phyloP scores from a whole-genome alignment of 1,140 invertebrate species.

The Lasioglossum baleicum region DNA sequence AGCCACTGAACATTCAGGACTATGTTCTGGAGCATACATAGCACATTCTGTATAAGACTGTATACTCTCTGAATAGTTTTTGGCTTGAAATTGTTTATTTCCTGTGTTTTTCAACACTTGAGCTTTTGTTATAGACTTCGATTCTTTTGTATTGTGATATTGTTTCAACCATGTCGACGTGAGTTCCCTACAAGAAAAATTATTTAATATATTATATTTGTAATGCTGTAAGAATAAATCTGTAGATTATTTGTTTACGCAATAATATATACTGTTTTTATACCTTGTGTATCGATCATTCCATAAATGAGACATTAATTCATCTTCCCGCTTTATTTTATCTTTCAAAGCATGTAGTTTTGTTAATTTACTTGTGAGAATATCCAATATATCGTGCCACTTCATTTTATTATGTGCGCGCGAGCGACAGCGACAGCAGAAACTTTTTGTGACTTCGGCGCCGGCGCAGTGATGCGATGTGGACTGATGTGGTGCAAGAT shows the following conservation, averaged over 20 bases:
- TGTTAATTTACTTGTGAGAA: conserved; percentile 31
- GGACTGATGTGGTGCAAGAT: too few species aligned
- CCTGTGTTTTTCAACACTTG: conserved; percentile 67
- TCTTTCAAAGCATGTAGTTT: not conserved
- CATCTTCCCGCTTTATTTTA: conserved; percentile 50
- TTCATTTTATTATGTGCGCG: conserved; percentile 42
- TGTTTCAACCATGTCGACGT: conserved; percentile 64
- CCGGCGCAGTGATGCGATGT: too few species aligned
- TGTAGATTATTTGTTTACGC: conserved; percentile 9
- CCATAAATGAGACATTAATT: conserved; percentile 60
- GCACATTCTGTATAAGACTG: conserved; percentile 74
- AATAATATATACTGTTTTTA: conserved; percentile 6
- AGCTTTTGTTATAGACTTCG: conserved; percentile 62
- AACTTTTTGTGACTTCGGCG: too few species aligned
- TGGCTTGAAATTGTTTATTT: conserved; percentile 72
- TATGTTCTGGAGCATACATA: conserved; percentile 67
- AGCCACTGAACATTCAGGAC: conserved; percentile 72
- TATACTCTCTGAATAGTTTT: conserved; percentile 70
- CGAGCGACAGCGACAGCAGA: too few species aligned
- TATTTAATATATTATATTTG: not conserved
- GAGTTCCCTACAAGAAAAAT: conserved; percentile 55
- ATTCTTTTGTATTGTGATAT: conserved; percentile 42
- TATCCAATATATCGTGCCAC: conserved; percentile 51
- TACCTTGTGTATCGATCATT: conserved; percentile 52
- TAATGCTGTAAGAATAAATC: not conserved